These are phyloP conservation scores for Quadroppia sp. DNA, from an alignment of 2,888 invertebrate species.

Conservation along the genomic window DNA sequence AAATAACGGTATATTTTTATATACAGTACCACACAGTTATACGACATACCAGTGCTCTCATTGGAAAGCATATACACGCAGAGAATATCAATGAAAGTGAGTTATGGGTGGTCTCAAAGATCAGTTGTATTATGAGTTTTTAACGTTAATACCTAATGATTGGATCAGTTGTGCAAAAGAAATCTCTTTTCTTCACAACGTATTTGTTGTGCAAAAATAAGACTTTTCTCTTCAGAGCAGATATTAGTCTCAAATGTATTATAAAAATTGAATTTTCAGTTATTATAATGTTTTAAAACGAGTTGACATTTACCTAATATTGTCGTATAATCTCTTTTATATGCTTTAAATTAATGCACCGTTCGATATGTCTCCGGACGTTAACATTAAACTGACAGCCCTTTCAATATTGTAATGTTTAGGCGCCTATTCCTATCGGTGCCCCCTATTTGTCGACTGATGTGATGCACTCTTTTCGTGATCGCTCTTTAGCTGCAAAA, in stretches of 20 bases:
- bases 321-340: not conserved
- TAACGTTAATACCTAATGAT: constrained; percentile 33
- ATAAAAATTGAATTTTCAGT: not conserved
- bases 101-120: constrained; percentile 25
- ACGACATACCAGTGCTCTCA: not conserved
- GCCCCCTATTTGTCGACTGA: not conserved
- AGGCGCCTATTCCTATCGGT: not conserved
- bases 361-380: not conserved
- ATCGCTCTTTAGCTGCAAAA: constrained; percentile 1
- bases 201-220: not conserved
- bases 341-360: not conserved
- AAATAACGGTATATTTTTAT: constrained; percentile 18
- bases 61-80: not conserved
- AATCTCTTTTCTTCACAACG: not conserved
- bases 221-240: not conserved
- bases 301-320: constrained; percentile 5
- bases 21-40: not conserved
- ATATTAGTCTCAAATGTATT: no score
- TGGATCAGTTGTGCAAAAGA: constrained; percentile 19
- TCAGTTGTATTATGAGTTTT: constrained; percentile 26
- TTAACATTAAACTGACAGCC: constrained; percentile 8
- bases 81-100: constrained; percentile 33
- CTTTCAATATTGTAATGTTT: not conserved
- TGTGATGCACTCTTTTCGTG: constrained; percentile 22
- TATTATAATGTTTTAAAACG: not conserved